phyloP scores from a whole-genome alignment of 2,888 invertebrate species.

The Erebia aethiops region DNA sequence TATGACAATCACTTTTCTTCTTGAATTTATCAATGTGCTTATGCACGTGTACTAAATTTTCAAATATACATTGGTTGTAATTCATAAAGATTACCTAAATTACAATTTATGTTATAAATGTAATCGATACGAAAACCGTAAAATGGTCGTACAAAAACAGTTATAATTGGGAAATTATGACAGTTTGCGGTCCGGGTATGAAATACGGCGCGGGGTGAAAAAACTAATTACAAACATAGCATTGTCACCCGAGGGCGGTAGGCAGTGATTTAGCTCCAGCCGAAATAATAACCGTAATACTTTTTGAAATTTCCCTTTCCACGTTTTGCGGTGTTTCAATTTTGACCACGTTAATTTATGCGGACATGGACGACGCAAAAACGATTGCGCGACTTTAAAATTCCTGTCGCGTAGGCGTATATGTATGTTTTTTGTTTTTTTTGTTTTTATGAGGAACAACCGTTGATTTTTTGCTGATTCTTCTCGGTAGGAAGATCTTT shows the following conservation, averaged over 20 bases:
- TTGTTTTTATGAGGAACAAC: no score
- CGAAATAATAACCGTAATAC: slow-evolving; percentile 18
- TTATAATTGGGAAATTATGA: slow-evolving; percentile 41
- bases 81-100: background rate
- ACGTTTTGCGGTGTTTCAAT: slow-evolving; percentile 15
- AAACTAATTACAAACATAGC: slow-evolving; percentile 68
- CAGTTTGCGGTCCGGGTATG: slow-evolving; percentile 45
- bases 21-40: no score
- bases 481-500: no score
- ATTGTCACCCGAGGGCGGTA: slow-evolving; percentile 53
- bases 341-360: slow-evolving; percentile 4
- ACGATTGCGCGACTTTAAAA: background rate
- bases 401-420: background rate
- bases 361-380: background rate
- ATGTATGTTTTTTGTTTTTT: background rate
- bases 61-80: no score
- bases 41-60: no score
- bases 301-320: slow-evolving; percentile 14
- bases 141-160: slow-evolving; percentile 23
- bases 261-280: slow-evolving; percentile 25
- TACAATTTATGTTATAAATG: slow-evolving; percentile 25
- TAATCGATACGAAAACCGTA: slow-evolving; percentile 21
- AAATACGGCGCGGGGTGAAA: slow-evolving; percentile 66
- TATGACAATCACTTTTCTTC: no score
- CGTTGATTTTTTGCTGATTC: no score